Base-by-base conservation (phyloP, 2,888 invertebrate species). In the Drosophila pseudotalamancana region DNA sequence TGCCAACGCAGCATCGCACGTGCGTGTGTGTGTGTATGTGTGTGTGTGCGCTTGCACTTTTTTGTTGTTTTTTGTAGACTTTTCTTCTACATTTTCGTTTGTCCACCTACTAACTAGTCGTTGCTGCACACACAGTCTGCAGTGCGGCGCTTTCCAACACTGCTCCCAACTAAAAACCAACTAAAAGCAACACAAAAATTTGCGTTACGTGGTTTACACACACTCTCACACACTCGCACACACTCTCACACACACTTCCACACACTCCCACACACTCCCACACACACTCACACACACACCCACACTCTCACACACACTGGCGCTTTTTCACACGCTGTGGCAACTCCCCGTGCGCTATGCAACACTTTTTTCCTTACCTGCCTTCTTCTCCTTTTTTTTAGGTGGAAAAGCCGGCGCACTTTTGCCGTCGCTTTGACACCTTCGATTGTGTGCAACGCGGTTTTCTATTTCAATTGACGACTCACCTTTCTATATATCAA, bases 381-480 rank as follows among this genome's bases (percentile, higher is more conserved):
- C 54, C 57, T 49, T 43, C 27, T 31, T 42, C 35, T 42, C 21
- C 9, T 16, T 57, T 39, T 40, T 23, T 42, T 42, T 56, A 25
- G 25, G 25, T 12, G 3, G 51, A 68, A 88, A 88, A 86, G 87
- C 88, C 55, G 42, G 42, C 81, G 59, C 57, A 79, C 83, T 75
- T 75, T 83, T 75, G 71, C 76, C 88, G 77, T 76, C 87, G 88
- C 81, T 79, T 86, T 88, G 87, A 82, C 88, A 82, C 81, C 81
- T 81, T 62, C 50, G 77, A 76, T 69, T 83, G 81, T 65, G 72
- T 81, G 81, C 63, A 65, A 48, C 79, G 82, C 81, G 81, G 81
- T 86, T 82, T 88, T 80, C 81, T 88, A 88, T 82, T 82, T 88
- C 88, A 82, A 88, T 86, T 83, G 87, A 65, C 80, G n/a, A 76